Base-by-base conservation (phyloP, 2,113 vertebrate genomes). In the Phalacrocorax carbo region DNA sequence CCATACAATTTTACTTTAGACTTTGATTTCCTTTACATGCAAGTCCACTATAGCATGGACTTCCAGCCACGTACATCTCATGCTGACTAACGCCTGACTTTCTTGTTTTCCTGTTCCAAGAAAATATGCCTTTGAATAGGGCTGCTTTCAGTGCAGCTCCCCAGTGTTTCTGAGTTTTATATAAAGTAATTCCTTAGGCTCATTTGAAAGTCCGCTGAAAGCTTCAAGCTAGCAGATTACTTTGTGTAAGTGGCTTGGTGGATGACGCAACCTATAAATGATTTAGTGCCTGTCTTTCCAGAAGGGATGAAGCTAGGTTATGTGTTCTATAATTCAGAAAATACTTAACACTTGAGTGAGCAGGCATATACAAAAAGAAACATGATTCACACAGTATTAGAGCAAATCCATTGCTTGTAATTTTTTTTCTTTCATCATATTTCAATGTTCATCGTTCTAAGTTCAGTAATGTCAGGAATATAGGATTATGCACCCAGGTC, bases 251-350 rank as follows among this genome's bases (percentile, higher is more conserved):
- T 96, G 90, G 72, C 51, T 96, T 86, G 70, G 64, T 80, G 87
- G 54, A 86, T 1, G 0, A 80, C 79, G 87, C 69, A 44, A 66
- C 34, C 44, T 78, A 83, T 97, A 82, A 97, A 97, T 96, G 44
- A 96, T 97, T 95, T 90, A 97, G 38, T 90, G 55, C 72, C 82
- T 93, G 60, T 27, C 87, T 88, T 92, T 91, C 61, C 84, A 78
- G 69, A 93, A 87, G 42, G 57, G 36, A 57, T 94, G 72, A 89
- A 94, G 90, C 68, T 86, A 26, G 42, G 49, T 88, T 88, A 29
- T 61, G 23, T 91, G 78, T 93, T 96, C 89, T 82, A 94, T 96
- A 96, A 97, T 97, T 97, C 82, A 97, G 72, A 88, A 95, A 94
- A 94, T 64, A 71, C 23, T 95, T 84, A 90, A 90, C 58, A n/a